Conservation (phyloP, 2,888 invertebrate genomes). For the Onchidella celtica region DNA sequence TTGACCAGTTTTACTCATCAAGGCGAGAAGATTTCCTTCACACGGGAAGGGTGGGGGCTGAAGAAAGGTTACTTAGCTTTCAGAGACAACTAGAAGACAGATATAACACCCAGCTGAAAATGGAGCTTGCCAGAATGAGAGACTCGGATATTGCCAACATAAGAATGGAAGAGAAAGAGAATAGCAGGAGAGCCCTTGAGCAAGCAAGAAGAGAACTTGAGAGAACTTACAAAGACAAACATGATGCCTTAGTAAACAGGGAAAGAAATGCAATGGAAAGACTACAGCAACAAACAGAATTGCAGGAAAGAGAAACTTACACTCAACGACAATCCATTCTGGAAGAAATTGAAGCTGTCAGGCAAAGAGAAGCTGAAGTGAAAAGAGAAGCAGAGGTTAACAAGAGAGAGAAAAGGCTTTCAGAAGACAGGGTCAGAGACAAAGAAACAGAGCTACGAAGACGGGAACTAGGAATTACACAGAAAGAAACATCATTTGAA, state of each 20-base stretch:
- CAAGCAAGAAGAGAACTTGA: constrained; percentile 75
- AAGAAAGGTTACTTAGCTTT: constrained; percentile 73
- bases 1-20: constrained; percentile 71
- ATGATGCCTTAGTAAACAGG: constrained; percentile 69
- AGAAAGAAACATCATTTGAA: constrained; percentile 71
- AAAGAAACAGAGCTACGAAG: constrained; percentile 66
- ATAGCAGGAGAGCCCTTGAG: constrained; percentile 70
- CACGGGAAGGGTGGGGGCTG: constrained; percentile 66
- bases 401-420: constrained; percentile 67
- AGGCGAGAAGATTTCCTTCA: constrained; percentile 67
- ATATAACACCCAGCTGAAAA: constrained; percentile 72
- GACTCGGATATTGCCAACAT: constrained; percentile 75
- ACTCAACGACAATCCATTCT: constrained; percentile 76
- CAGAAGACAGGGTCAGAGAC: constrained; percentile 69
- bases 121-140: constrained; percentile 76
- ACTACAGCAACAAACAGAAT: constrained; percentile 75
- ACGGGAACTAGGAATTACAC: constrained; percentile 68
- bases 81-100: constrained; percentile 76
- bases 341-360: constrained; percentile 76
- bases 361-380: constrained; percentile 74
- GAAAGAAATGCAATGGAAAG: constrained; percentile 76
- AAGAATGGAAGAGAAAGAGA: constrained; percentile 75
- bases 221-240: constrained; percentile 71
- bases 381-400: constrained; percentile 73
- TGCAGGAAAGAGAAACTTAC: constrained; percentile 76